Evolutionary conservation across 2,113 vertebrate species (phyloP).

Genomic region (Gobius niger): DNA sequence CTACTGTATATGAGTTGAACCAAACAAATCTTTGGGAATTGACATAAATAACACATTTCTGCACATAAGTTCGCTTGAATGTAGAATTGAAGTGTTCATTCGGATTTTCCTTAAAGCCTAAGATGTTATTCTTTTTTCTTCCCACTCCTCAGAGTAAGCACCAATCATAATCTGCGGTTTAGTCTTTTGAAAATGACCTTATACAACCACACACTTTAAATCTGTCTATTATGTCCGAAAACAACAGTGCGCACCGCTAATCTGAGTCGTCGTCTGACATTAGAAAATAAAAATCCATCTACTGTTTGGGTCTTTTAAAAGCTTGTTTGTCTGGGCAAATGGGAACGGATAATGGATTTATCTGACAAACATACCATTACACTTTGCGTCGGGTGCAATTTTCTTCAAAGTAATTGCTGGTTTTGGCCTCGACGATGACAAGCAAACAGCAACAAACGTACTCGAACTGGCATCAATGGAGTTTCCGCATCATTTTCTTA

Average conservation of each 20-base stretch:
- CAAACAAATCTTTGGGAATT: too few species aligned
- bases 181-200: too few species aligned
- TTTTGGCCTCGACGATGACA: not conserved
- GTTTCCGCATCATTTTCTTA: not conserved
- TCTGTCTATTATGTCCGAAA: not conserved
- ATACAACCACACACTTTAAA: too few species aligned
- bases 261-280: not conserved
- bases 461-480: not conserved
- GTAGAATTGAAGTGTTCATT: too few species aligned
- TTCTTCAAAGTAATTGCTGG: not conserved
- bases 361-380: not conserved
- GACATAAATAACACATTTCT: too few species aligned
- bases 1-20: too few species aligned
- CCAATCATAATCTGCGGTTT: too few species aligned
- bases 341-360: not conserved
- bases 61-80: too few species aligned
- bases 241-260: not conserved
- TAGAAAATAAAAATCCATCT: too few species aligned
- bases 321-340: not conserved
- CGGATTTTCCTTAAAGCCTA: too few species aligned
- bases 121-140: too few species aligned
- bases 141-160: too few species aligned
- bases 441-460: not conserved
- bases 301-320: not conserved
- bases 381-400: not conserved